A percentile compares a stretch with the other conserved stretches of the same genome.
Conservation (phyloP, 2,888 invertebrate genomes). For the Synergus japonicus region DNA sequence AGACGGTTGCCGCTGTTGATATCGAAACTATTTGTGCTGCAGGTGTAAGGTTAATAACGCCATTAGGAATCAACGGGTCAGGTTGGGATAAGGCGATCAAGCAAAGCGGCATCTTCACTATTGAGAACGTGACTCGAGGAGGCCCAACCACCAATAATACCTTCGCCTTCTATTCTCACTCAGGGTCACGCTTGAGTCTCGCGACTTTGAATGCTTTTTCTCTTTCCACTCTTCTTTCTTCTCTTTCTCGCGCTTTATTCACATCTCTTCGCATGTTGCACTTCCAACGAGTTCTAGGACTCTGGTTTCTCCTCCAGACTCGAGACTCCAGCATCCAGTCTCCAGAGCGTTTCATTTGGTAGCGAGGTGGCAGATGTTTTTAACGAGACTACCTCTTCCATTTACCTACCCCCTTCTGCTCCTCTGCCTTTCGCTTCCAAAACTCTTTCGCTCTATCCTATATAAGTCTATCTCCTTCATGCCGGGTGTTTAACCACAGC, state of each 20-base stretch:
- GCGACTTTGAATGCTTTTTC: constrained; percentile 17
- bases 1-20: background rate
- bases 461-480: background rate
- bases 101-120: constrained; percentile 20
- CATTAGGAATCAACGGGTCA: constrained; percentile 27
- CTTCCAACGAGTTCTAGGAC: constrained; percentile 1
- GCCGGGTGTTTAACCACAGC: constrained; percentile 41
- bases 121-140: constrained; percentile 22
- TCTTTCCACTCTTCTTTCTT: background rate
- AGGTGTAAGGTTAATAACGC: background rate
- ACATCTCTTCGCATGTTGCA: constrained; percentile 5
- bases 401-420: constrained; percentile 38
- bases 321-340: background rate
- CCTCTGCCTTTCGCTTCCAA: constrained; percentile 1
- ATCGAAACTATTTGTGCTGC: constrained; percentile 5
- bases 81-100: constrained; percentile 17
- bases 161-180: background rate
- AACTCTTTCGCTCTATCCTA: constrained; percentile 4
- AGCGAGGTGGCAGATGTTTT: constrained; percentile 48
- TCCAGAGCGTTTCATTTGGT: background rate
- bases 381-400: constrained; percentile 47
- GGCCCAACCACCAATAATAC: constrained; percentile 20
- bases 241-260: constrained; percentile 12
- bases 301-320: background rate
- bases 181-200: constrained; percentile 24